Evolutionary conservation across 2,113 vertebrate species (phyloP), one percentile per base, ranked within the genome.

Genomic region (Thryonomys swinderianus): DNA sequence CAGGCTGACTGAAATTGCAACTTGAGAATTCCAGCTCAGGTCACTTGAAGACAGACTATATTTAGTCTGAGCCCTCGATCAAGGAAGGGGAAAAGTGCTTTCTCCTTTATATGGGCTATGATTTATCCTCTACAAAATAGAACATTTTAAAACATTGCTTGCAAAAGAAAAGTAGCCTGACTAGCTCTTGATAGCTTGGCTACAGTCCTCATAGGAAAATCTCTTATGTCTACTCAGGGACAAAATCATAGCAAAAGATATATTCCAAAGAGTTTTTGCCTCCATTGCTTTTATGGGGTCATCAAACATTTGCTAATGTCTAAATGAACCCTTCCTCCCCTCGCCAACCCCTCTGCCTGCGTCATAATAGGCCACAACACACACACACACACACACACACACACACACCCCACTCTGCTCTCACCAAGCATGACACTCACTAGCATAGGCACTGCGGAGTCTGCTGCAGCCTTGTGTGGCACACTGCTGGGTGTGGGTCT

Each of bases 91-190:
- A 69, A 48, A 40, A 32, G 2, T 67, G 61, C 61, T 53, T 53
- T 4, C 37, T 78, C n/a, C 2, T 85, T 93, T 90, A 62, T 62
- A 74, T 64, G 14, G 48, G 18, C 30, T 93, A 53, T 20, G 4
- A 87, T 78, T 83, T 34, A 67, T 73, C 32, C 23, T 80, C 64
- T 30, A 20, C 13, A 67, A 92, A 95, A 93, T 16, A 94, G 11
- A 71, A 66, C 67, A 51, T 34, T 40, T 88, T 32, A 4, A 61
- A 93, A 69, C 57, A 8, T 80, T 93, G 10, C 11, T 96, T 89
- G 48, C n/a, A 84, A 89, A 93, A 90, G 9, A 95, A 96, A 92
- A 83, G 40, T 71, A 92, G 17, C 90, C 73, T 34, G 93, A 45
- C 7, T 81, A 34, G 23, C 61, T 66, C 12, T 64, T 90, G 20